Evolutionary conservation across 2,113 vertebrate genomes (phyloP), one percentile per base, ranked within the genome.

Genomic region (Xerus inauris): DNA sequence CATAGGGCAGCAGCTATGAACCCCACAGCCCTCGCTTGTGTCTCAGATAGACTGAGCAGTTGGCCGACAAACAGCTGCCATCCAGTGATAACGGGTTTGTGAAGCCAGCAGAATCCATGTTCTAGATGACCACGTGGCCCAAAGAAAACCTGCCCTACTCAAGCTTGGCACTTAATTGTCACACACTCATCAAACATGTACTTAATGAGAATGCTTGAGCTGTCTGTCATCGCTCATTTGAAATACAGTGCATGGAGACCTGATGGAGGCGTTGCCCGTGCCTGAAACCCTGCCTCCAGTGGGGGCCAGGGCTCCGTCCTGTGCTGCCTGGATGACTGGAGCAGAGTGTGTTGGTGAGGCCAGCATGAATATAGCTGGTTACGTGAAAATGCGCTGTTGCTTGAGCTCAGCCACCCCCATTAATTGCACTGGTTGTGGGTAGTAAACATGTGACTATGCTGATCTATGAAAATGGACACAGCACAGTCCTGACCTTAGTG

Each of bases 11-110:
- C 17, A 54, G 20, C 19, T 45, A 40, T 17, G 28, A 45, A 51
- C 20, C 9, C 47, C 5, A 0, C 5, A 16, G 0, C 73, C 26
- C 59, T 76, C 0, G 6, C n/a, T 24, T 30, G 57, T n/a, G 8
- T 67, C 20, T 30, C 45, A 28, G 0, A 8, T 79, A 16, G 38
- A 79, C 35, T 26, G 38, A 79, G 30, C 12, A 57, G 3, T 40
- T 16, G 20, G n/a, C 1, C 0, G 24, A 13, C 11, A 65, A n/a
- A 30, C 32, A 22, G 30, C 16, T 30, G 11, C 14, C 47, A 2
- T 54, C 54, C 28, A 11, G 16, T 24, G 35, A 45, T 7, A 8
- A 79, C 51, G 14, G 1, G 14, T 47, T 30, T 30, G 20, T 28
- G 54, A 45, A 26, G 28, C 47, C 45, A 20, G 3, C 0, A 0